Conservation (phyloP, 2,797 vertebrate species). For the Scleropages formosus region DNA sequence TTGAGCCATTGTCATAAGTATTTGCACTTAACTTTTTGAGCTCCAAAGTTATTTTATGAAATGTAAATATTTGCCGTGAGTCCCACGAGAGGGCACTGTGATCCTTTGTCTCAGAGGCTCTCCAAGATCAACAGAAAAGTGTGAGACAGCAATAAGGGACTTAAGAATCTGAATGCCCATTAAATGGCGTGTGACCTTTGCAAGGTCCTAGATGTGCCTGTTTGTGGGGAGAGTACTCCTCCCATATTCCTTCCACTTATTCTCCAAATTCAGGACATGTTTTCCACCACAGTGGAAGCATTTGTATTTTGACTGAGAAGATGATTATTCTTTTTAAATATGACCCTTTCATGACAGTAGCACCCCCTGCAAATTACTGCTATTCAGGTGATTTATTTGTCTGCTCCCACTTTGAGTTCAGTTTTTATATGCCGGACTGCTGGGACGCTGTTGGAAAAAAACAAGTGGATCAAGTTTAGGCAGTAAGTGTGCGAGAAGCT, state of each 20-base stretch:
- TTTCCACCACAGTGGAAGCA: neutral
- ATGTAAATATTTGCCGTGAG: conserved; percentile 26
- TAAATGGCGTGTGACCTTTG: conserved; percentile 26
- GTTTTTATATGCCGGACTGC: too few species aligned
- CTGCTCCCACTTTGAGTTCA: too few species aligned
- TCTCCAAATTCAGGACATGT: neutral
- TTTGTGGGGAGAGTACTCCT: neutral
- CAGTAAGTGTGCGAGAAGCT: too few species aligned
- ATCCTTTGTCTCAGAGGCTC: conserved; percentile 34
- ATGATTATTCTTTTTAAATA: neutral
- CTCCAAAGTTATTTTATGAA: conserved; percentile 26
- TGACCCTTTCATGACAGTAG: conserved; percentile 8
- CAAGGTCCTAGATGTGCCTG: neutral
- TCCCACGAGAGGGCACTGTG: conserved; percentile 42
- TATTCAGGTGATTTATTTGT: neutral
- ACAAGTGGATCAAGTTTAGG: too few species aligned
- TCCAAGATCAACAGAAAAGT: conserved; percentile 32
- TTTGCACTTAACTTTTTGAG: conserved; percentile 31
- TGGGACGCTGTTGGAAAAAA: too few species aligned
- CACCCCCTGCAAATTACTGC: neutral
- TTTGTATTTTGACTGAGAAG: neutral
- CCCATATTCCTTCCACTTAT: neutral
- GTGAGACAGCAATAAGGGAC: conserved; percentile 38
- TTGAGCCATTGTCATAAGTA: conserved; percentile 30
- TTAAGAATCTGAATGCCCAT: conserved; percentile 18